Conservation (phyloP, 2,888 invertebrate species). For the Apamea sordens region DNA sequence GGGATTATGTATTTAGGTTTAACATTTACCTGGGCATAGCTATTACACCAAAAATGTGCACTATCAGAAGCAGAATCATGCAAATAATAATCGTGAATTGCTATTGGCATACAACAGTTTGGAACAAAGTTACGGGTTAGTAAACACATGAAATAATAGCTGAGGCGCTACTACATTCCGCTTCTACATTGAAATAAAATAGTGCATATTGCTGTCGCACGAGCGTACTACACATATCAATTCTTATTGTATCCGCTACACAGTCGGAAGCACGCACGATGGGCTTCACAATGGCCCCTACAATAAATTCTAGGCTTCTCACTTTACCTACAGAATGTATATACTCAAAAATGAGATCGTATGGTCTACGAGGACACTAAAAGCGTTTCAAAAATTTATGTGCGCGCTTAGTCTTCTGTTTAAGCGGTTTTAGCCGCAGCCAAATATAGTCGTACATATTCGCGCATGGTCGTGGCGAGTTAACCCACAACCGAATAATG, state of each 20-base stretch:
- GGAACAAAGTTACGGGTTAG: conserved; percentile 37
- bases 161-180: conserved; percentile 24
- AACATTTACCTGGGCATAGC: background rate
- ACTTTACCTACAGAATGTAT: conserved; percentile 40
- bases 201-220: conserved; percentile 69
- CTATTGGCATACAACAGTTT: conserved; percentile 23
- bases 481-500: conserved; percentile 33
- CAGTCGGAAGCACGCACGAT: conserved; percentile 71
- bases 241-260: conserved; percentile 71
- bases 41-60: conserved; percentile 3
- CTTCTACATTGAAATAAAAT: conserved; percentile 65
- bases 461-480: conserved; percentile 8
- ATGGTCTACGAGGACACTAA: conserved; percentile 40
- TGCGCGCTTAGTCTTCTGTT: conserved; percentile 35
- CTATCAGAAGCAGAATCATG: conserved; percentile 15
- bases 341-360: conserved; percentile 43
- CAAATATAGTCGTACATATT: conserved; percentile 36
- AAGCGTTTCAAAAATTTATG: conserved; percentile 46
- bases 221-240: conserved; percentile 69
- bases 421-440: conserved; percentile 33
- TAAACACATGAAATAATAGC: conserved; percentile 38
- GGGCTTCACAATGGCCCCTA: conserved; percentile 61
- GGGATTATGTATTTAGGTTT: background rate
- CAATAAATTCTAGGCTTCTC: conserved; percentile 62
- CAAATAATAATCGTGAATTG: conserved; percentile 35